Conservation (phyloP, 2,888 invertebrate species). For the Caenorhabditis afra region DNA sequence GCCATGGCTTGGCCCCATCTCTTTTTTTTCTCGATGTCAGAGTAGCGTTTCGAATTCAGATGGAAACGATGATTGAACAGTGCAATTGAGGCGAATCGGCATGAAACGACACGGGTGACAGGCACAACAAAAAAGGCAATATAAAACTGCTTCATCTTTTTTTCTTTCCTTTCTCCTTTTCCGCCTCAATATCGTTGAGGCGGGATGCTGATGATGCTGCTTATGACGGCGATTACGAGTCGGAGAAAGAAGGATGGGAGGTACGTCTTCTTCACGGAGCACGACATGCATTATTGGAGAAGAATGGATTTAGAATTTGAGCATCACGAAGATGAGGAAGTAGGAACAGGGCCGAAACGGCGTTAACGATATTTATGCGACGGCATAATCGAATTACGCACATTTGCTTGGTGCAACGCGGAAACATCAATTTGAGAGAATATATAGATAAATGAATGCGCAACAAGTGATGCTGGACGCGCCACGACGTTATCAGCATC, state of each 20-base stretch:
- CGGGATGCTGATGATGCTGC: slow-evolving; percentile 1
- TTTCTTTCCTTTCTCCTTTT: background rate
- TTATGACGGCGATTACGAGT: slow-evolving; percentile 3
- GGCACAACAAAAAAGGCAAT: background rate
- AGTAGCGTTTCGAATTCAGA: too few species aligned
- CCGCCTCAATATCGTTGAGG: background rate
- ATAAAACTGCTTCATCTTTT: background rate
- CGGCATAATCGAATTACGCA: slow-evolving; percentile 43
- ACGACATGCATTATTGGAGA: background rate
- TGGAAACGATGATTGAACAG: background rate
- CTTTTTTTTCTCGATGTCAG: too few species aligned
- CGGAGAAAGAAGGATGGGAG: background rate
- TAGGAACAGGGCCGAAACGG: background rate
- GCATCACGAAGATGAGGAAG: background rate
- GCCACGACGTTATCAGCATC: background rate
- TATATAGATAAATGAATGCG: background rate
- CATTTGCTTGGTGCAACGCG: slow-evolving; percentile 37
- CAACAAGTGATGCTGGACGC: background rate
- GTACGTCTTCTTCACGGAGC: too few species aligned
- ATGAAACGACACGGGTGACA: background rate
- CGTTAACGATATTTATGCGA: slow-evolving; percentile 28
- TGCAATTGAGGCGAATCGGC: background rate
- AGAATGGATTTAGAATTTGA: too few species aligned
- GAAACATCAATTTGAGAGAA: slow-evolving; percentile 28
- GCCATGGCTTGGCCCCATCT: background rate